These are phyloP conservation scores for Lagorchestes hirsutus DNA, from an alignment of 2,797 vertebrate species.

Conservation along the genomic window DNA sequence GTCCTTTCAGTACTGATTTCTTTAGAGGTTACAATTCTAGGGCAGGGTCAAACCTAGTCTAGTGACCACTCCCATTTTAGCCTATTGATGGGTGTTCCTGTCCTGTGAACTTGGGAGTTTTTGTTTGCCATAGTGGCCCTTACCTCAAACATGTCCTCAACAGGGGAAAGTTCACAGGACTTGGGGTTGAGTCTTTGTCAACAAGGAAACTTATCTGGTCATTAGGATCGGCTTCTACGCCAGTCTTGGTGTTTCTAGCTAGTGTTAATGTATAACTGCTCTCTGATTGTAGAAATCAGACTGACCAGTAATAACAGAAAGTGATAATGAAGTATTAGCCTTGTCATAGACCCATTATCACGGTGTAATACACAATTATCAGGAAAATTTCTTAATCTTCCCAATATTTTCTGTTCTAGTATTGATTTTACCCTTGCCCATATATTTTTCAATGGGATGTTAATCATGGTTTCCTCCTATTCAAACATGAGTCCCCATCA, in stretches of 20 bases:
- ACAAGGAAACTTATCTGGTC: neutral
- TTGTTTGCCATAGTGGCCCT: neutral
- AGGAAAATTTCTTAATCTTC: neutral
- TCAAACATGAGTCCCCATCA: neutral
- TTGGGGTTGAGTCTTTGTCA: neutral
- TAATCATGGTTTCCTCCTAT: conserved; percentile 1
- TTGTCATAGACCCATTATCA: neutral
- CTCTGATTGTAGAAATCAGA: neutral
- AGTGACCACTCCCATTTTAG: neutral
- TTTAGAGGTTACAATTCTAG: neutral
- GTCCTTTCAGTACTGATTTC: neutral
- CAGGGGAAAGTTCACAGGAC: neutral
- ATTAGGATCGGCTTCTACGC: conserved; percentile 15
- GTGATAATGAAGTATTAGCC: neutral
- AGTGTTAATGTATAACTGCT: neutral
- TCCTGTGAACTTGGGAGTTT: neutral
- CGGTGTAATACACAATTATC: neutral
- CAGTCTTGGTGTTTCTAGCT: conserved; percentile 82
- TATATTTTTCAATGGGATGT: neutral
- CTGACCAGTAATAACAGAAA: neutral
- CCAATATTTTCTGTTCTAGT: neutral
- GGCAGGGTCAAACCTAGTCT: neutral
- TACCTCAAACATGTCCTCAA: neutral
- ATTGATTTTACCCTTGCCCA: neutral
- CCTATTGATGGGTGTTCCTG: neutral